phyloP scores from a whole-genome alignment of 2,888 invertebrate genomes.

The Carpatolechia fugitivella region DNA sequence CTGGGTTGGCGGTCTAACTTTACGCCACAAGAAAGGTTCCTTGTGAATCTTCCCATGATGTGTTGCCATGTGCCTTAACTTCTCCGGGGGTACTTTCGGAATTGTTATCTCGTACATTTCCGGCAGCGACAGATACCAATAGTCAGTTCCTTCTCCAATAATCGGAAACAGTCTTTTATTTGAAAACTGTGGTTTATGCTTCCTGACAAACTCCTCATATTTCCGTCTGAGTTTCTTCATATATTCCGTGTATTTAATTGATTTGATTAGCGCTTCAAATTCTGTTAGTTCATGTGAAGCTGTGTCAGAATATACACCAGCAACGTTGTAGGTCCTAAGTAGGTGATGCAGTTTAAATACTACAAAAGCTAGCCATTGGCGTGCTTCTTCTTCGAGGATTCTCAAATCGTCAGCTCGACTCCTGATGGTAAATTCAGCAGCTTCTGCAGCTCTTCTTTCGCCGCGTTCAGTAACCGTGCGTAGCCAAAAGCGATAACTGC shows the following conservation, averaged over 20 bases:
- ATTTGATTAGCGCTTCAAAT: constrained; percentile 64
- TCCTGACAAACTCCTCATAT: constrained; percentile 68
- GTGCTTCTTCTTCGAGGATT: constrained; percentile 66
- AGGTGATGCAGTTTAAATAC: constrained; percentile 71
- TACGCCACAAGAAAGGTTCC: constrained; percentile 66
- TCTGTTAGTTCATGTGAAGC: constrained; percentile 55
- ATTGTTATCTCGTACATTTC: constrained; percentile 71
- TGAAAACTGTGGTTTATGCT: constrained; percentile 60
- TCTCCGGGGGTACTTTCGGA: constrained; percentile 25
- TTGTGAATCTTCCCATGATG: constrained; percentile 59
- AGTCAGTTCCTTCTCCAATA: constrained; percentile 68
- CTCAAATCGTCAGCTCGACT: constrained; percentile 63
- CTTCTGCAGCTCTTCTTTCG: constrained; percentile 60
- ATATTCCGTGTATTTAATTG: constrained; percentile 67
- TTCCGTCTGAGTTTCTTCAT: constrained; percentile 63
- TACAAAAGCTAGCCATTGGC: constrained; percentile 67
- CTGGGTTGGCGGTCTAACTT: constrained; percentile 36
- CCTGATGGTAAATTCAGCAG: constrained; percentile 59
- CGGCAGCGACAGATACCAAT: constrained; percentile 72
- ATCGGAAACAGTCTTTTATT: constrained; percentile 69
- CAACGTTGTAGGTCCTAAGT: constrained; percentile 56
- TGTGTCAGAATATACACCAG: constrained; percentile 62
- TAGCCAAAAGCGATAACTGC: constrained; percentile 63
- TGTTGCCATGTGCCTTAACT: constrained; percentile 43
- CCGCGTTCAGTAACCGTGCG: constrained; percentile 58